phyloP scores from a whole-genome alignment of 1,140 invertebrate genomes.

The Vanessa atalanta region DNA sequence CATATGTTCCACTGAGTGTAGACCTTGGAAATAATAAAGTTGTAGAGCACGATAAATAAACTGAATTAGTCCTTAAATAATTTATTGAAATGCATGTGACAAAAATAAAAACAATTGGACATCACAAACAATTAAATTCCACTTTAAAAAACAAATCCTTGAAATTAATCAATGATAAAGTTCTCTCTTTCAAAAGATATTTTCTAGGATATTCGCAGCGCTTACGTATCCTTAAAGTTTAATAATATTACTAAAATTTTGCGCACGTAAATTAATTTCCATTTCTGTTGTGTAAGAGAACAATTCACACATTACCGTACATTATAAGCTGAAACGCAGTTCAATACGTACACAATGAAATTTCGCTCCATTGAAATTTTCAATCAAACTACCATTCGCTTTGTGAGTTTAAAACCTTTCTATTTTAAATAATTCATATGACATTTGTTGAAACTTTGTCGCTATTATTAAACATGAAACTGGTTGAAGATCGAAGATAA shows the following conservation, averaged over 20 bases:
- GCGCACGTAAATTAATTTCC: constrained; percentile 5
- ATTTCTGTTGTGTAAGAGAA: background rate
- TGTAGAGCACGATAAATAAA: too few relatives aligned
- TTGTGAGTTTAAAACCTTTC: background rate
- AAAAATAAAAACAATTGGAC: too few relatives aligned
- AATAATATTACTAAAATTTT: background rate
- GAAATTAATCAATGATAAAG: too few relatives aligned
- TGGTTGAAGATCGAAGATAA: too few relatives aligned
- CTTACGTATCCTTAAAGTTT: background rate
- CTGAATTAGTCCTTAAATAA: too few relatives aligned
- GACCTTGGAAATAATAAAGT: too few relatives aligned
- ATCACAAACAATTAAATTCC: too few relatives aligned
- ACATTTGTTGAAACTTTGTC: background rate
- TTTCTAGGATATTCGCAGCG: background rate
- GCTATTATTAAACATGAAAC: background rate
- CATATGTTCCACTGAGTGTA: too few relatives aligned
- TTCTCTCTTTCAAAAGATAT: background rate
- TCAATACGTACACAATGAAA: constrained; percentile 7
- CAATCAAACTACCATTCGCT: background rate
- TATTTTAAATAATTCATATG: constrained; percentile 1
- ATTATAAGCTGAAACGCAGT: constrained; percentile 6
- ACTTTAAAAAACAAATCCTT: too few relatives aligned
- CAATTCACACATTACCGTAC: background rate
- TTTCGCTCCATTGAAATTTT: constrained; percentile 10
- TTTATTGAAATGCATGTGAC: too few relatives aligned